Evolutionary conservation across 2,888 invertebrate species (phyloP).

Genomic region (Plagiodera versicolora): DNA sequence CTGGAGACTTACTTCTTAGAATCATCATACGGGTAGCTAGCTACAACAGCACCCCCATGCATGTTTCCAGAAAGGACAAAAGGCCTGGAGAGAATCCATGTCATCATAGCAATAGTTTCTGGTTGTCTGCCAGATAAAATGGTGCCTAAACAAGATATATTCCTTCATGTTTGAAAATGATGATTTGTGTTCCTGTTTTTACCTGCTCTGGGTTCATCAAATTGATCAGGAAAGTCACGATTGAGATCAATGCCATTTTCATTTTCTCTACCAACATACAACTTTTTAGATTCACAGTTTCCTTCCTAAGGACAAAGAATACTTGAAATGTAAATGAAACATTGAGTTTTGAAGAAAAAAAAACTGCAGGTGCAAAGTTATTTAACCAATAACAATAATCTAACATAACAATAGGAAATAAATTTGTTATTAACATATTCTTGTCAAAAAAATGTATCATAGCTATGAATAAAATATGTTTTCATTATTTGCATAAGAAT

Average conservation of each 20-base stretch:
- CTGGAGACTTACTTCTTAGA: constrained; percentile 60
- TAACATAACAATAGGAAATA: too few relatives aligned
- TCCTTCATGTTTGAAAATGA: too few relatives aligned
- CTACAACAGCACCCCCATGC: constrained; percentile 96
- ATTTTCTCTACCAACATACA: constrained; percentile 77
- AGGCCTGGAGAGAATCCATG: constrained; percentile 83
- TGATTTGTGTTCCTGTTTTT: background rate
- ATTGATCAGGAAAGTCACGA: constrained; percentile 91
- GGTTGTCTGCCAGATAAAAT: constrained; percentile 70
- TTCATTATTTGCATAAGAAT: too few relatives aligned
- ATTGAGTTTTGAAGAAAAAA: too few relatives aligned
- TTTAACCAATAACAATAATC: too few relatives aligned
- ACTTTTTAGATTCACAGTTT: constrained; percentile 68
- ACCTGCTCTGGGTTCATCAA: constrained; percentile 54
- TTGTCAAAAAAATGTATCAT: too few relatives aligned
- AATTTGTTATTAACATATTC: too few relatives aligned
- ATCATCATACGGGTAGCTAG: constrained; percentile 96
- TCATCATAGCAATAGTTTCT: constrained; percentile 86
- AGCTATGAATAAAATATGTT: too few relatives aligned
- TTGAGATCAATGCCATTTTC: constrained; percentile 82
- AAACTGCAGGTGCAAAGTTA: too few relatives aligned
- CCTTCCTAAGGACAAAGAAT: constrained; percentile 67
- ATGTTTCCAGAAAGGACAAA: constrained; percentile 94
- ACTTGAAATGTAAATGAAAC: background rate
- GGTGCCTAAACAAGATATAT: constrained; percentile 46